Conservation (phyloP, 2,888 invertebrate genomes). For the Schizaphis graminum region DNA sequence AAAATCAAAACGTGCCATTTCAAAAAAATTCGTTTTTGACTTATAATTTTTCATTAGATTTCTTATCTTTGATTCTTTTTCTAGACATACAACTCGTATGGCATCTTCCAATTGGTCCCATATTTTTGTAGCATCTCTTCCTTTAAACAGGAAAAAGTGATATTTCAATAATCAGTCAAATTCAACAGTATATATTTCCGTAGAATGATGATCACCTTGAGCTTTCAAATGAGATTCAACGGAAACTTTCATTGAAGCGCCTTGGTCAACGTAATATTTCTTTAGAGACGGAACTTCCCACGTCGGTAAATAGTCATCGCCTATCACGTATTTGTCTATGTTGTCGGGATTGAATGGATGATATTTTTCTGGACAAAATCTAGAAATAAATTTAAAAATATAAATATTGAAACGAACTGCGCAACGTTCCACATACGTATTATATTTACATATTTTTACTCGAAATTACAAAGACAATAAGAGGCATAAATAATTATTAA, state of each 20-base stretch:
- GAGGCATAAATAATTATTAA: neutral
- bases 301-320: constrained; percentile 92
- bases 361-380: constrained; percentile 91
- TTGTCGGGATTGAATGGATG: constrained; percentile 87
- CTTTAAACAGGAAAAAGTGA: constrained; percentile 70
- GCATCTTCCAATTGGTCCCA: constrained; percentile 87
- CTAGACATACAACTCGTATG: constrained; percentile 78
- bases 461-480: neutral
- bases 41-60: constrained; percentile 74
- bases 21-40: constrained; percentile 85
- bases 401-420: neutral
- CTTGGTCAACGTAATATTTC: constrained; percentile 79
- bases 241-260: constrained; percentile 87
- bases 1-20: constrained; percentile 95
- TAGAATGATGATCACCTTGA: constrained; percentile 68
- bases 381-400: constrained; percentile 70
- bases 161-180: neutral
- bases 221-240: constrained; percentile 83
- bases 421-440: neutral
- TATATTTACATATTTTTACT: neutral
- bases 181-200: neutral
- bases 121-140: constrained; percentile 80
- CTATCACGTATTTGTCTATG: constrained; percentile 92
- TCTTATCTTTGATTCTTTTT: constrained; percentile 81
- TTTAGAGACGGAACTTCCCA: constrained; percentile 90